A percentile compares a stretch with the other conserved stretches of the same genome.
Evolutionary conservation across 2,888 invertebrate genomes (phyloP).

Genomic region (Tenthredo distinguenda): DNA sequence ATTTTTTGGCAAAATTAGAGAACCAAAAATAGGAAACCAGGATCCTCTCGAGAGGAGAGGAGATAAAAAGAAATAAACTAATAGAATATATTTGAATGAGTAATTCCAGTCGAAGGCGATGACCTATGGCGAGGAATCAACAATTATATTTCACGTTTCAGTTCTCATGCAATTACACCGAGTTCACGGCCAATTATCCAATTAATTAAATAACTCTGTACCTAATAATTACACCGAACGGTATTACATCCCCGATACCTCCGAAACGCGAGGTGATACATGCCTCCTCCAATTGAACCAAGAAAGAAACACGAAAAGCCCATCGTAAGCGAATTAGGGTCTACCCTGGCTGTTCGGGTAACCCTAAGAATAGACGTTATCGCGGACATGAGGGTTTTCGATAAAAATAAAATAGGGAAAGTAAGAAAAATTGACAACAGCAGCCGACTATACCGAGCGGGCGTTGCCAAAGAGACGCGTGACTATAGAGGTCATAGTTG

Average conservation of each 20-base stretch:
- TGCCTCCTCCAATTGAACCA: not conserved
- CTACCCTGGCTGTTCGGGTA: not conserved
- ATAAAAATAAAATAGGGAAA: too few species aligned
- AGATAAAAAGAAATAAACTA: not conserved
- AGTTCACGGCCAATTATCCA: not conserved
- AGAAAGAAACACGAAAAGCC: not conserved
- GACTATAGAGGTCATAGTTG: slow-evolving; percentile 24
- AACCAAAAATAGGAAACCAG: not conserved
- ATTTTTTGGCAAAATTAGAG: not conserved
- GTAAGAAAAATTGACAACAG: not conserved
- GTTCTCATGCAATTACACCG: slow-evolving; percentile 3
- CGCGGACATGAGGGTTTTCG: not conserved
- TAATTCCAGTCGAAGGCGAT: not conserved
- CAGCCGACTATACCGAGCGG: not conserved
- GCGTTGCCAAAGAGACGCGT: slow-evolving; percentile 1
- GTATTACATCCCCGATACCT: not conserved
- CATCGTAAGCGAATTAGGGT: not conserved
- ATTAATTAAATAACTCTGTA: not conserved
- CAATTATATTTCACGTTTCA: not conserved
- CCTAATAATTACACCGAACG: not conserved
- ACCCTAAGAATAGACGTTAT: not conserved
- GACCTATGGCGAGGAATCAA: not conserved
- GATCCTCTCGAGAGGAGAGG: too few species aligned
- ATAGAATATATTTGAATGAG: not conserved
- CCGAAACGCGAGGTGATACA: not conserved